Conservation (phyloP, 2,113 vertebrate genomes). For the Emberiza fucata region DNA sequence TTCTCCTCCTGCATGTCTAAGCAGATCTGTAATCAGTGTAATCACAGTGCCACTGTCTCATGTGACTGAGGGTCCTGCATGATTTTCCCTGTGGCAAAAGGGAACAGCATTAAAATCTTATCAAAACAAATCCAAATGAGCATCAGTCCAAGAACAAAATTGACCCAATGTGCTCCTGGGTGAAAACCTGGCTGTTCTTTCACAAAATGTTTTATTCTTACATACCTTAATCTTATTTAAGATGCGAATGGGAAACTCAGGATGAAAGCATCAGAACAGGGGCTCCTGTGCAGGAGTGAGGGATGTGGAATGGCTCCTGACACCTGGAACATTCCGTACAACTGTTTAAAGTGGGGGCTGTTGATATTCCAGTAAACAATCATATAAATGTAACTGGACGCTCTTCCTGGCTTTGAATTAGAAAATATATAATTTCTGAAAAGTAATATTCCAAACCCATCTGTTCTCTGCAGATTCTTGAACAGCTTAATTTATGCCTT, state of each 20-base stretch:
- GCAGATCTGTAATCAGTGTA: conserved; percentile 9
- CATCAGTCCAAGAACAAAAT: neutral
- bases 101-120: neutral
- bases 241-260: neutral
- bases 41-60: neutral
- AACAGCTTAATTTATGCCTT: neutral
- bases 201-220: neutral
- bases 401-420: neutral
- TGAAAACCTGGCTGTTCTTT: neutral
- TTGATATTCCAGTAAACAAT: neutral
- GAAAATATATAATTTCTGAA: neutral
- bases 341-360: neutral
- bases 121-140: neutral
- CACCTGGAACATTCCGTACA: neutral
- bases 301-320: neutral
- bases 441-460: neutral
- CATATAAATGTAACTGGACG: neutral
- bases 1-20: neutral
- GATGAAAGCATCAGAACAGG: neutral
- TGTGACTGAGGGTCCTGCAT: neutral
- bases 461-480: neutral
- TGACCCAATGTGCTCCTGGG: neutral
- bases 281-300: neutral
- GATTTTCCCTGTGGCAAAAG: neutral
- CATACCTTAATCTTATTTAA: neutral